Evolutionary conservation across 2,888 invertebrate genomes (phyloP).

Genomic region (Ophioninae sp.): DNA sequence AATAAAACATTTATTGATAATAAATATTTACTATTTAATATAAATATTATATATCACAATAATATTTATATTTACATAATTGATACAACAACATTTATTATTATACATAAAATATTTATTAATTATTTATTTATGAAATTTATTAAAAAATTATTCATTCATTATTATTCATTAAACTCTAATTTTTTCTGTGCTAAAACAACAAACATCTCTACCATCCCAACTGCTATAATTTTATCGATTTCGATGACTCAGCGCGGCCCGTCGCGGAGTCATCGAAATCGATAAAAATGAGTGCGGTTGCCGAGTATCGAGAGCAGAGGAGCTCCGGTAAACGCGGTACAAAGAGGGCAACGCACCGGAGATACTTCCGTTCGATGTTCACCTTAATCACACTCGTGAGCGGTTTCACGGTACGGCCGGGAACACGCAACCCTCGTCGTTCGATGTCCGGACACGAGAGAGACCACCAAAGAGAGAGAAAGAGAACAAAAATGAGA

Average conservation of each 20-base stretch:
- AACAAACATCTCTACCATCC: no score
- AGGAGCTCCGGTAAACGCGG: conserved; percentile 23
- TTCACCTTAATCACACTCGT: conserved; percentile 52
- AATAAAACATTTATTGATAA: no score
- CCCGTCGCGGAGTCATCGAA: background rate
- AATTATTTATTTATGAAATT: no score
- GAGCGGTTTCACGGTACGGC: conserved; percentile 44
- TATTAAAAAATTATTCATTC: no score
- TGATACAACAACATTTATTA: no score
- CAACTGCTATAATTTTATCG: no score
- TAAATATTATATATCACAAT: no score
- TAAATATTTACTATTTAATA: no score
- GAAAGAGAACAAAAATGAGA: background rate
- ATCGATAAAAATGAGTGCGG: background rate
- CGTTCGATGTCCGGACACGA: conserved; percentile 43
- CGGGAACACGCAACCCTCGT: conserved; percentile 54
- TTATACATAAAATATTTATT: no score
- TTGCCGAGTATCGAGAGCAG: background rate
- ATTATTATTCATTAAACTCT: no score
- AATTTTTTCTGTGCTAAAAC: no score
- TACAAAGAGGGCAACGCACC: conserved; percentile 56
- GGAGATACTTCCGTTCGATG: conserved; percentile 59
- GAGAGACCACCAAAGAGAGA: conserved; percentile 5
- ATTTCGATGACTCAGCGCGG: background rate
- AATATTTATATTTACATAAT: no score